phyloP scores from a whole-genome alignment of 2,797 vertebrate species.

The Propithecus perrieri region DNA sequence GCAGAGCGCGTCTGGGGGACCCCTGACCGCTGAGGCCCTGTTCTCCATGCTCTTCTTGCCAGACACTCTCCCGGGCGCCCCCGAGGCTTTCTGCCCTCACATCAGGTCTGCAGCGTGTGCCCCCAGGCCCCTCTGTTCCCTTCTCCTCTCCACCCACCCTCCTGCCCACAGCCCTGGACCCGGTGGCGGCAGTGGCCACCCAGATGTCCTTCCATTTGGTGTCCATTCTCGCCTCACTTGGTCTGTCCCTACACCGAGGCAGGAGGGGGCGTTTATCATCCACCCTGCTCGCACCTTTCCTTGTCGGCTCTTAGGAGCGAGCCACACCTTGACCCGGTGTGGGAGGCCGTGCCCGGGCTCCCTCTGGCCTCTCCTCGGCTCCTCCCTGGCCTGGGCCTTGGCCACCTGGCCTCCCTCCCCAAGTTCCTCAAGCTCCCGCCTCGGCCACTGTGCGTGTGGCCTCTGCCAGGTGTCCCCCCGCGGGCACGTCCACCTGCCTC shows the following conservation, averaged over 20 bases:
- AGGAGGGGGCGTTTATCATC: fast-evolving
- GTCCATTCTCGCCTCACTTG: background rate
- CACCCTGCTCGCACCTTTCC: background rate
- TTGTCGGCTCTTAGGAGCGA: fast-evolving
- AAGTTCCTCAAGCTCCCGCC: background rate
- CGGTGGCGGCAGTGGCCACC: background rate
- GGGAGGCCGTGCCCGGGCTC: fast-evolving
- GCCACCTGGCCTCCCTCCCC: background rate
- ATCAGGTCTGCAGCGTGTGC: background rate
- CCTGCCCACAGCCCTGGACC: background rate
- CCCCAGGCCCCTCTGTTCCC: background rate
- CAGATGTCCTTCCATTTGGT: background rate
- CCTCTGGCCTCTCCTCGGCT: background rate
- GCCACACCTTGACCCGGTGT: background rate
- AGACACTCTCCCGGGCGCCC: fast-evolving
- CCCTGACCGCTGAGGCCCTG: background rate
- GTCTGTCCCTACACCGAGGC: background rate
- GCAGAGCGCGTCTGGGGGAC: fast-evolving
- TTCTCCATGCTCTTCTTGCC: background rate
- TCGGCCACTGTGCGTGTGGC: fast-evolving
- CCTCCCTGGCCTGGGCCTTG: background rate
- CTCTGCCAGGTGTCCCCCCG: background rate
- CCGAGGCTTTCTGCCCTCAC: background rate
- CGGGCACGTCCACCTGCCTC: fast-evolving
- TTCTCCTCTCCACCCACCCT: background rate